Base-by-base conservation (phyloP, 2,797 vertebrate genomes). In the Galaxias olidus region DNA sequence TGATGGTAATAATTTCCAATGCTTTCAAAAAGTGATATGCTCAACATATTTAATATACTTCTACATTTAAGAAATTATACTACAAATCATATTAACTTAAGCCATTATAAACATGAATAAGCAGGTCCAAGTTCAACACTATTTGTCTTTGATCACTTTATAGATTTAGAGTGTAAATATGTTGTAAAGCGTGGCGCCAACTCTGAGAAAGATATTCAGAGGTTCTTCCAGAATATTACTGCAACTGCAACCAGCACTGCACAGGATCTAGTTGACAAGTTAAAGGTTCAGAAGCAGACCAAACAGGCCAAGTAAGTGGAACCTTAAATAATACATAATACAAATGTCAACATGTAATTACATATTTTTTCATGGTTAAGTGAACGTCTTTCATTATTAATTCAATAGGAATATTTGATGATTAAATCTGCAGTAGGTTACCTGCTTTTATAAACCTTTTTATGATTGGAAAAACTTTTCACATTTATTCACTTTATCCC, bases 231-330 rank as follows among this genome's bases (percentile, higher is more conserved):
- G 9, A 82, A 87, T 2, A 75, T 89, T 19, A 68, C 84, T 3
- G n/a, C 63, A 65, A 67, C 62, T 63, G 1, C 85, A 71, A 68
- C 59, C 61, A 14, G 10, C 1, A 61, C 69, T 1, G 79, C 83
- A 53, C 69, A 80, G 65, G 84, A 89, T 11, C 65, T 86, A 69
- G 70, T 90, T 61, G 84, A 90, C 56, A 83, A 76, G 47, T 42
- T 90, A 20, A 87, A 88, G 74, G 43, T 75, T 14, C 61, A 83
- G 0, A 83, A 88, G 62, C 61, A 89, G 77, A 69, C 80, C 76
- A 81, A 67, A 84, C 72, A 77, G 9, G 88, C 89, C 41, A 85
- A 84, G 89, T 91, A 69, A 88, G 87, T 86, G 30, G 30, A 30
- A n/a, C n/a, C n/a, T n/a, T n/a, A n/a, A n/a, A 2, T 30, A 30